Evolutionary conservation across 1,140 invertebrate genomes (phyloP).

Genomic region (Drosophila orosa): DNA sequence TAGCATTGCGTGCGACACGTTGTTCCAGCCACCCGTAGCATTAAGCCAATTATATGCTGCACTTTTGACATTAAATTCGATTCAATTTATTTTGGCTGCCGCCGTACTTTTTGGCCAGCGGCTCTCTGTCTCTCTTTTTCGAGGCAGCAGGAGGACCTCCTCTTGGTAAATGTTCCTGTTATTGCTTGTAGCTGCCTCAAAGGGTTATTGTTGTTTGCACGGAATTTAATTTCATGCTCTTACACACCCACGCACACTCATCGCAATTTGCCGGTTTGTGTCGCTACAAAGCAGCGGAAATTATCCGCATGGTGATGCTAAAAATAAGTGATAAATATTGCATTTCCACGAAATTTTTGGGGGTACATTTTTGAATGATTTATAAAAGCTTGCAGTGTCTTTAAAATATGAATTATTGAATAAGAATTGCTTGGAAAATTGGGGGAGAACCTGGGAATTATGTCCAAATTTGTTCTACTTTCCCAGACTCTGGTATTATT

Average conservation of each 20-base stretch:
- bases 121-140: slow-evolving; percentile 7
- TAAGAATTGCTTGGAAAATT: background rate
- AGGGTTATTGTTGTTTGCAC: slow-evolving; percentile 75
- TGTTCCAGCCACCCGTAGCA: slow-evolving; percentile 41
- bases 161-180: slow-evolving; percentile 23
- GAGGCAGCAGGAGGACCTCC: slow-evolving; percentile 2
- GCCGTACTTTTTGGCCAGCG: slow-evolving; percentile 43
- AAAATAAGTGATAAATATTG: slow-evolving; percentile 52
- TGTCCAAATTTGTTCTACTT: background rate
- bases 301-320: slow-evolving; percentile 51
- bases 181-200: slow-evolving; percentile 49
- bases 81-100: slow-evolving; percentile 68
- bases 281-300: slow-evolving; percentile 60
- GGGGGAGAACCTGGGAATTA: background rate
- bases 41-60: slow-evolving; percentile 79
- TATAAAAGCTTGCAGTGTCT: background rate
- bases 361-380: slow-evolving; percentile 20
- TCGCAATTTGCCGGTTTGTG: slow-evolving; percentile 35
- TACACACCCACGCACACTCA: slow-evolving; percentile 54
- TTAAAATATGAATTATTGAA: background rate
- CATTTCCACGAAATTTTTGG: slow-evolving; percentile 14
- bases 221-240: slow-evolving; percentile 77
- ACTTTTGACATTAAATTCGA: slow-evolving; percentile 81
- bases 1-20: slow-evolving; percentile 29
- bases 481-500: background rate